Evolutionary conservation across 2,113 vertebrate species (phyloP), one percentile per base, ranked within the genome.

Genomic region (Tinamus guttatus): DNA sequence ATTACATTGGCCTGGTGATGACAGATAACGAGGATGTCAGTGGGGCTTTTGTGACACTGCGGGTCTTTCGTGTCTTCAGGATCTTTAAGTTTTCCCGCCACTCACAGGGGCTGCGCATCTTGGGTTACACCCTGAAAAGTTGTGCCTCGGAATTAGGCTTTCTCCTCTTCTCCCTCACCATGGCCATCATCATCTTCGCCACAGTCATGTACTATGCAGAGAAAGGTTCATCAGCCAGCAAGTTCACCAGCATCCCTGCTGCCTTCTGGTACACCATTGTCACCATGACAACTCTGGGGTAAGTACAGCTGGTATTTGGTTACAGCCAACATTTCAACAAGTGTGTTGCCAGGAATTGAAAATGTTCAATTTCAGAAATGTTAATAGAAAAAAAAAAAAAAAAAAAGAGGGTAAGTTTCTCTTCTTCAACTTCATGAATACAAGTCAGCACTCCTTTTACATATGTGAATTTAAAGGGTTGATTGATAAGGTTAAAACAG

Each of bases 191-290:
- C 96, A 99, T 99, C 97, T 99, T 99, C 92, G 99, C 99, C 77
- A 99, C 99, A 3, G 99, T 99, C 85, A 99, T 99, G 99, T 99
- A 99, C 98, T 99, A 99, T 87, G 99, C 99, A 1, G 99, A 99
- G 98, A 99, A 99, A 79, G 99, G 99, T 18, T 99, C 99, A 63
- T 97, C 98, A 10, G 98, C 98, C 94, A 99, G 98, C 99, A 99
- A 99, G 98, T 99, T 99, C 98, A 99, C 99, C 97, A 99, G 99
- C 97, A 99, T 99, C 95, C 99, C 99, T 4, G 99, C 99, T 2
- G 98, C 99, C 92, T 99, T 99, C 98, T 99, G 99, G 99, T 99
- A 99, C 98, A 99, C 99, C 98, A 99, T 99, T 25, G 99, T 99
- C 97, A 99, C 99, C 98, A 99, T 99, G 99, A 99, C 99, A 51